Evolutionary conservation across 2,888 invertebrate genomes (phyloP).

Genomic region (Amitus sp.): DNA sequence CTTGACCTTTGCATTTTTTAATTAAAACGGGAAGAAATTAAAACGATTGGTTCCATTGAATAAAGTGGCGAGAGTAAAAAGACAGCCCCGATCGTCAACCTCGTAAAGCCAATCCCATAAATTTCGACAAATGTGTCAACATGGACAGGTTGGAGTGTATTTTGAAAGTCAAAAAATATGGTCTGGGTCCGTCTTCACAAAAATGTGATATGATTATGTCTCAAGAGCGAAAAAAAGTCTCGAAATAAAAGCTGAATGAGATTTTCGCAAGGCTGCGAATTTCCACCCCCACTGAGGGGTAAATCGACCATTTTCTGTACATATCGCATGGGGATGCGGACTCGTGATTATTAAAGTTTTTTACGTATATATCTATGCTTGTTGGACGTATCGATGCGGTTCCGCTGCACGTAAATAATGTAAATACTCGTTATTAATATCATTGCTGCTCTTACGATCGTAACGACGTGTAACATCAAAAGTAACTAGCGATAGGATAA

Average conservation of each 20-base stretch:
- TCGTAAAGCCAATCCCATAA: too few species aligned
- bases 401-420: constrained; percentile 40
- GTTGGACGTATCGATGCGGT: constrained; percentile 59
- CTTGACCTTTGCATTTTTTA: too few species aligned
- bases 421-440: constrained; percentile 47
- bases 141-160: constrained; percentile 1
- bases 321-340: constrained; percentile 48
- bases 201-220: not conserved
- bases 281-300: constrained; percentile 29
- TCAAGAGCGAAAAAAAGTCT: too few species aligned
- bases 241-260: too few species aligned
- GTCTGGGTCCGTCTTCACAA: too few species aligned
- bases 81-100: too few species aligned
- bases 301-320: constrained; percentile 48
- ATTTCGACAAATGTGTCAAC: too few species aligned
- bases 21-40: too few species aligned
- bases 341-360: constrained; percentile 42
- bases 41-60: too few species aligned
- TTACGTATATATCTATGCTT: constrained; percentile 58
- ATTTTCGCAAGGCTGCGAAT: constrained; percentile 3
- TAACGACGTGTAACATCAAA: constrained; percentile 59
- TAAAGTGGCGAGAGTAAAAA: too few species aligned
- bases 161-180: too few species aligned
- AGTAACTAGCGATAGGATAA: constrained; percentile 53
- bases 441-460: constrained; percentile 34